phyloP scores from a whole-genome alignment of 2,888 invertebrate species.

The Masnerella sp. region DNA sequence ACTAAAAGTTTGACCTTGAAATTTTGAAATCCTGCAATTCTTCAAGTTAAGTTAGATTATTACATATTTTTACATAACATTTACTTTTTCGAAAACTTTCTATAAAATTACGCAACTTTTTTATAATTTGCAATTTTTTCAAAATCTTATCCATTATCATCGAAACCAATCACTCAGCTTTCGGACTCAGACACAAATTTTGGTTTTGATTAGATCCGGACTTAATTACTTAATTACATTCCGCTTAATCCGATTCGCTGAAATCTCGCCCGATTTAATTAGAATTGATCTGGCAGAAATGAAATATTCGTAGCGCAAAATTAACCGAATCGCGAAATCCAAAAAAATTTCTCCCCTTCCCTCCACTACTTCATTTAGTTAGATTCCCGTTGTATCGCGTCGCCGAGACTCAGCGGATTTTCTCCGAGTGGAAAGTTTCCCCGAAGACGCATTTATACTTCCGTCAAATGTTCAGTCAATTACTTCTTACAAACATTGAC shows the following conservation, averaged over 20 bases:
- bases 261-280: conserved; percentile 18
- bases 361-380: too few relatives aligned
- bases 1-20: too few relatives aligned
- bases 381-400: neutral
- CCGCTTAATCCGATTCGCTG: conserved; percentile 13
- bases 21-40: too few relatives aligned
- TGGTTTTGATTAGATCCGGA: conserved; percentile 21
- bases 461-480: conserved; percentile 26
- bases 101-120: too few relatives aligned
- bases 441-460: conserved; percentile 20
- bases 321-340: neutral
- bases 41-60: too few relatives aligned
- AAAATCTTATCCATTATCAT: too few relatives aligned
- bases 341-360: too few relatives aligned
- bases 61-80: too few relatives aligned
- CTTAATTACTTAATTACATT: conserved; percentile 35
- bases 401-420: neutral
- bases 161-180: neutral
- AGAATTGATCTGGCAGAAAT: conserved; percentile 10
- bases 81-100: too few relatives aligned
- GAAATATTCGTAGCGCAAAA: conserved; percentile 5
- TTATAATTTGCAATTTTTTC: too few relatives aligned
- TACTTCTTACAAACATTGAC: conserved; percentile 29
- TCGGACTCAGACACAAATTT: conserved; percentile 3
- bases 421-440: conserved; percentile 4